A percentile compares a stretch with the other conserved stretches of the same genome.
Conservation (phyloP, 2,113 vertebrate species). For the human (Homo sapiens) region DNA sequence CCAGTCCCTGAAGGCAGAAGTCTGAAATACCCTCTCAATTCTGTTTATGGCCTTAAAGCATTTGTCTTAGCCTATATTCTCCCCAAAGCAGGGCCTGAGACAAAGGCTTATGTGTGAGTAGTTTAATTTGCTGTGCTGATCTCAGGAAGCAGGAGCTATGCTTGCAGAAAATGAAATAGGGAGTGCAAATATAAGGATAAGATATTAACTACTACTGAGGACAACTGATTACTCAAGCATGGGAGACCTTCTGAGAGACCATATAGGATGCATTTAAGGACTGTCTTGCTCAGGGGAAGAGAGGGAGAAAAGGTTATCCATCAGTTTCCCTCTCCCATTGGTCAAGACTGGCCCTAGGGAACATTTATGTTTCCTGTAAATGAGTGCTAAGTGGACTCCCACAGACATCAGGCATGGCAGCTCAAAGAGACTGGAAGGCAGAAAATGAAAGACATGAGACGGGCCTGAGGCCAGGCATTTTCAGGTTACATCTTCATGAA, state of each 20-base stretch:
- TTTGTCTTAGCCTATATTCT: neutral
- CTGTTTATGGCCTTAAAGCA: neutral
- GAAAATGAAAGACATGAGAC: neutral
- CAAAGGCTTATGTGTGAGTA: neutral
- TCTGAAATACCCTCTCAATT: neutral
- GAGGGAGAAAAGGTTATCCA: neutral
- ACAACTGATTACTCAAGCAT: neutral
- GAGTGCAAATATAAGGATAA: neutral
- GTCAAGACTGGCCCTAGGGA: neutral
- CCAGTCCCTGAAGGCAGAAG: neutral
- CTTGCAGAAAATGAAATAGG: neutral
- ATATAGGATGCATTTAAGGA: neutral
- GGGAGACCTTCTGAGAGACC: neutral
- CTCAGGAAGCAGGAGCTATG: neutral
- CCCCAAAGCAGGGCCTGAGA: neutral
- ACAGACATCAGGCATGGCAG: neutral
- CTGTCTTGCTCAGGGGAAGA: neutral
- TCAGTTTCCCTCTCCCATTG: neutral
- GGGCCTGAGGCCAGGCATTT: neutral
- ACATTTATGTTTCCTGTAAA: neutral
- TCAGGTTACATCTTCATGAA: neutral
- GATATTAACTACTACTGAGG: neutral
- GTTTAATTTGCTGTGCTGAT: neutral
- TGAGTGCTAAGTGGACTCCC: neutral
- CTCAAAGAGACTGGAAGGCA: neutral